phyloP scores from a whole-genome alignment of 2,888 invertebrate genomes.

The Galeopsomyia nigrocyanea region DNA sequence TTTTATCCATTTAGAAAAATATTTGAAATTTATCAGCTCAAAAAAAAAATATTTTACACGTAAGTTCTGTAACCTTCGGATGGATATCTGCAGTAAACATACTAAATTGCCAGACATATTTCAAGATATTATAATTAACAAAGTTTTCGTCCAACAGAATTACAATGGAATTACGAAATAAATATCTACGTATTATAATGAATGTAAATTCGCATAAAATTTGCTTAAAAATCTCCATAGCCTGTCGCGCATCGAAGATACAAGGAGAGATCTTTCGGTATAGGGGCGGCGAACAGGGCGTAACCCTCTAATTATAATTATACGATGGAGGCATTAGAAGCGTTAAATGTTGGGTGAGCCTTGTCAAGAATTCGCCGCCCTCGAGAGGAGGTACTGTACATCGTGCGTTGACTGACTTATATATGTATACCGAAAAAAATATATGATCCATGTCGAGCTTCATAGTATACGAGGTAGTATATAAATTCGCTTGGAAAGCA shows the following conservation, averaged over 20 bases:
- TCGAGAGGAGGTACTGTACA: slow-evolving; percentile 8
- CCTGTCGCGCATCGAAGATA: too few species aligned
- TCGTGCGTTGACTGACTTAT: slow-evolving; percentile 22
- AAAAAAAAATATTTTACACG: too few species aligned
- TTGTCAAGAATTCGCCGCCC: slow-evolving; percentile 60
- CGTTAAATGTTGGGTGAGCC: slow-evolving; percentile 67
- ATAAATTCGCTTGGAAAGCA: too few species aligned
- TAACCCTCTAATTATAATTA: slow-evolving; percentile 68
- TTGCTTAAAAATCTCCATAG: slow-evolving; percentile 11
- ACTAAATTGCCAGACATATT: too few species aligned
- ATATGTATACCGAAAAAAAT: slow-evolving; percentile 17
- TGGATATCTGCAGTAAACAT: too few species aligned
- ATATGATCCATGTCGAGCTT: slow-evolving; percentile 16
- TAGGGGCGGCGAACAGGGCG: slow-evolving; percentile 66
- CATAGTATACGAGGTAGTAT: too few species aligned
- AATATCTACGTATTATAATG: neutral
- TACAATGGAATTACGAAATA: too few species aligned
- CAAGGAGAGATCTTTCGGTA: slow-evolving; percentile 19
- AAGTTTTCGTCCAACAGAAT: too few species aligned
- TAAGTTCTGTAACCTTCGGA: too few species aligned
- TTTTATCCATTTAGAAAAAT: too few species aligned
- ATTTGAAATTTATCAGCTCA: too few species aligned
- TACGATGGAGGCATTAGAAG: slow-evolving; percentile 66
- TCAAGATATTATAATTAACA: too few species aligned
- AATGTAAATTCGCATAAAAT: slow-evolving; percentile 19